Evolutionary conservation across 2,888 invertebrate genomes (phyloP).

Genomic region (Argyra leucocephala): DNA sequence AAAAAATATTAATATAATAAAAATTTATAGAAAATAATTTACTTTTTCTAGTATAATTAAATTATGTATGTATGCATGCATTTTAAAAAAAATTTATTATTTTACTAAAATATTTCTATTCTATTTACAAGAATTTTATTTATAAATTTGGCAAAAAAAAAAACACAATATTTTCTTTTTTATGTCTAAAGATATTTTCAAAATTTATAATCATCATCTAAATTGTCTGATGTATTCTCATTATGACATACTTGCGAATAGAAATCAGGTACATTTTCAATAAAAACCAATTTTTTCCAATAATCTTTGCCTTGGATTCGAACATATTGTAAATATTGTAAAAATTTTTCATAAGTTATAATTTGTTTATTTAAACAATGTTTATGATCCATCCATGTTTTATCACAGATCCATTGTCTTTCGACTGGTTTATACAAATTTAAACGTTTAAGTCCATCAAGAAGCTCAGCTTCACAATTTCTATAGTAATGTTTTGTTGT

Average conservation of each 20-base stretch:
- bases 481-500: constrained; percentile 71
- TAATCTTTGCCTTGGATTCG: constrained; percentile 32
- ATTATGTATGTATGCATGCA: too few species aligned
- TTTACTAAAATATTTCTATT: too few species aligned
- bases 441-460: constrained; percentile 60
- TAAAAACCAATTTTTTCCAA: constrained; percentile 30
- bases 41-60: too few species aligned
- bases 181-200: background rate
- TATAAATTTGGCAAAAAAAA: too few species aligned
- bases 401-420: constrained; percentile 62
- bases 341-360: constrained; percentile 32
- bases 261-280: constrained; percentile 5
- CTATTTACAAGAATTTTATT: too few species aligned
- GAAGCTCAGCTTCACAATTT: constrained; percentile 60
- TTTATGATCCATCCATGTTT: constrained; percentile 36
- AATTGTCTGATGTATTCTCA: background rate
- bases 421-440: constrained; percentile 61
- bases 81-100: too few species aligned
- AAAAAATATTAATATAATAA: too few species aligned
- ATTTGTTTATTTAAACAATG: constrained; percentile 33
- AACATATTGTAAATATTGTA: constrained; percentile 34
- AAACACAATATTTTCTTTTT: too few species aligned
- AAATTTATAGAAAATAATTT: too few species aligned
- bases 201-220: constrained; percentile 10
- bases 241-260: constrained; percentile 1